Evolutionary conservation across 2,888 invertebrate genomes (phyloP), one percentile per base, ranked within the genome.

Genomic region (Nemurella pictetii): DNA sequence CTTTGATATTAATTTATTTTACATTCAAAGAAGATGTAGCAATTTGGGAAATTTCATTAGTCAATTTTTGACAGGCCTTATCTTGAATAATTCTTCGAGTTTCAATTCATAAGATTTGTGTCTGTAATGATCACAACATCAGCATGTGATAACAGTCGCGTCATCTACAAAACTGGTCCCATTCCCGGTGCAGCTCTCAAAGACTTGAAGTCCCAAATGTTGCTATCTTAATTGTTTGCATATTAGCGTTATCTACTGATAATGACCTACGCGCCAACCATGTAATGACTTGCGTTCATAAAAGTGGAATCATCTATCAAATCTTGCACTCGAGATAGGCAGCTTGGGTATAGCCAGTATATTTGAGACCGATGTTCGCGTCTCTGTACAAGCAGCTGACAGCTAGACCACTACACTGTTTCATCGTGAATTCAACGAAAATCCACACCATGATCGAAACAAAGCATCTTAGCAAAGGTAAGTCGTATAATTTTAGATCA

Each of bases 371-470:
- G 55, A 55, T 55, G 55, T 55, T 55, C 55, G 9, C 55, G 20
- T 55, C 20, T 3, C 20, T 12, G 1, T 1, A 12, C 55, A 55
- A 20, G 55, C 55, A 7, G 1, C 20, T 55, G 55, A 55, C 55
- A 55, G 55, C 55, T 55, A 12, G 55, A 2, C 20, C 1, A 15
- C 20, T 15, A 20, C 55, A 12, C 15, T 20, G 20, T 55, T 15
- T 55, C 55, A 1, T 55, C 2, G 55, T 12, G 12, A 55, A 55
- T 55, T 55, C 55, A 55, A 7, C 15, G 12, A 55, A 55, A 78
- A 29, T 78, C 4, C 7, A 15, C 78, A 78, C 26, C 78, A 78
- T 78, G 78, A 78, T 78, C 78, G 78, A 78, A 29, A 78, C 78
- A 30, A 78, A 78, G 30, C 78, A 78, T 30, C 30, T 78, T 5